phyloP scores from a whole-genome alignment of 2,888 invertebrate genomes.

The Kuschelorhynchus macadamiae region DNA sequence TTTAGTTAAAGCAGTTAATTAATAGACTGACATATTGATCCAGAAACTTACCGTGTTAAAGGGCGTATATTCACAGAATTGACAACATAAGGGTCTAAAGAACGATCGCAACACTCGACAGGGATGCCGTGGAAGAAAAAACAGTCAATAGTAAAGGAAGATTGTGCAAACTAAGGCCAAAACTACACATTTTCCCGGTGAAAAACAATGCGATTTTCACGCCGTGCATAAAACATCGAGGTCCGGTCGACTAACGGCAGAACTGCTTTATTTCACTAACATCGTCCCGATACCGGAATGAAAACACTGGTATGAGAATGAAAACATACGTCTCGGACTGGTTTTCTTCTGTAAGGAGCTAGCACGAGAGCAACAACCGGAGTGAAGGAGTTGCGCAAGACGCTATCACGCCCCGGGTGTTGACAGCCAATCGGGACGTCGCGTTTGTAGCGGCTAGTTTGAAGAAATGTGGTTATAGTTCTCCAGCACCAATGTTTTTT shows the following conservation, averaged over 20 bases:
- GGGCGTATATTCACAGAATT: constrained; percentile 30
- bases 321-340: constrained; percentile 52
- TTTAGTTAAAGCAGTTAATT: background rate
- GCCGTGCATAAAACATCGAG: constrained; percentile 18
- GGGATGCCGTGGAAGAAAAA: constrained; percentile 11
- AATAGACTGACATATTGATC: constrained; percentile 22
- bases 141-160: constrained; percentile 28
- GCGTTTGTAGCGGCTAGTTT: constrained; percentile 12
- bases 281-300: constrained; percentile 34
- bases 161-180: constrained; percentile 7
- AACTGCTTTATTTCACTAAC: constrained; percentile 31
- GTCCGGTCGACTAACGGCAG: constrained; percentile 29
- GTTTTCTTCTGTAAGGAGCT: constrained; percentile 42
- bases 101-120: constrained; percentile 21
- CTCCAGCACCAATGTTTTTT: constrained; percentile 6
- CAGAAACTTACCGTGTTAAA: constrained; percentile 22
- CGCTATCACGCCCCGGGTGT: constrained; percentile 38
- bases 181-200: constrained; percentile 18
- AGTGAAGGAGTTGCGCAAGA: constrained; percentile 49
- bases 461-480: background rate
- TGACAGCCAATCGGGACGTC: constrained; percentile 18
- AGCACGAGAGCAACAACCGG: constrained; percentile 62
- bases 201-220: background rate
- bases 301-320: constrained; percentile 25
- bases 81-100: background rate